These are phyloP conservation scores for Crotalus horridus DNA, from an alignment of 2,113 vertebrate genomes.

Conservation along the genomic window DNA sequence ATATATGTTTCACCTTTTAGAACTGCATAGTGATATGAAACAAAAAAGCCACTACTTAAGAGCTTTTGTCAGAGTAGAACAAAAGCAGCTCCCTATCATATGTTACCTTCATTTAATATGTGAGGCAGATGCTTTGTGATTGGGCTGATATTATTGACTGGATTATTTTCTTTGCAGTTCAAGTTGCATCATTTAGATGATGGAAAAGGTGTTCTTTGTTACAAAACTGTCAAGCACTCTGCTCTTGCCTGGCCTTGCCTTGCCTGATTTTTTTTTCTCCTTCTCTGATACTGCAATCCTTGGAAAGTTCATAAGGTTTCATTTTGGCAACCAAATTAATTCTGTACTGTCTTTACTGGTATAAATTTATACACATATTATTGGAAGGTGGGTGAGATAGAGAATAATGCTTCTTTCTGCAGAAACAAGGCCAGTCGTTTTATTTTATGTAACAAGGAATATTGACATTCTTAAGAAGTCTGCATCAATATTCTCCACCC, in stretches of 20 bases:
- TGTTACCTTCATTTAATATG: constrained; percentile 47
- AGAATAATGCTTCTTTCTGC: not conserved
- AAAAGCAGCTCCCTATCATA: constrained; percentile 50
- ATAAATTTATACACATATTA: not conserved
- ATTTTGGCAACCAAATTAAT: not conserved
- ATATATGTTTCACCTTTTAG: constrained; percentile 5
- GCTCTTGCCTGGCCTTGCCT: not conserved
- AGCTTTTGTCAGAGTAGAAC: constrained; percentile 30
- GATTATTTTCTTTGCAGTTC: constrained; percentile 49
- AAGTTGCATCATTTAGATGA: constrained; percentile 33
- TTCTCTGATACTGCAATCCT: not conserved
- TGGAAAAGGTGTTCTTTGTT: constrained; percentile 43
- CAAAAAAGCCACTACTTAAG: constrained; percentile 9
- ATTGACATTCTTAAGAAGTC: not conserved
- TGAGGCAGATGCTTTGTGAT: constrained; percentile 45
- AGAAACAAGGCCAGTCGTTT: not conserved
- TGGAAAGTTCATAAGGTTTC: not conserved
- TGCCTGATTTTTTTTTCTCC: not conserved
- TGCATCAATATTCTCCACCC: not conserved
- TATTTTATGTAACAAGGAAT: not conserved
- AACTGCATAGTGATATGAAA: constrained; percentile 32
- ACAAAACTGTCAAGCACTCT: constrained; percentile 22
- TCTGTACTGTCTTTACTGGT: not conserved
- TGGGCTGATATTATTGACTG: constrained; percentile 50
- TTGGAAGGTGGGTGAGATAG: not conserved